A percentile compares a stretch with the other conserved stretches of the same genome.
Evolutionary conservation across 2,797 vertebrate species (phyloP).

Genomic region (Cyprinodon diabolis): DNA sequence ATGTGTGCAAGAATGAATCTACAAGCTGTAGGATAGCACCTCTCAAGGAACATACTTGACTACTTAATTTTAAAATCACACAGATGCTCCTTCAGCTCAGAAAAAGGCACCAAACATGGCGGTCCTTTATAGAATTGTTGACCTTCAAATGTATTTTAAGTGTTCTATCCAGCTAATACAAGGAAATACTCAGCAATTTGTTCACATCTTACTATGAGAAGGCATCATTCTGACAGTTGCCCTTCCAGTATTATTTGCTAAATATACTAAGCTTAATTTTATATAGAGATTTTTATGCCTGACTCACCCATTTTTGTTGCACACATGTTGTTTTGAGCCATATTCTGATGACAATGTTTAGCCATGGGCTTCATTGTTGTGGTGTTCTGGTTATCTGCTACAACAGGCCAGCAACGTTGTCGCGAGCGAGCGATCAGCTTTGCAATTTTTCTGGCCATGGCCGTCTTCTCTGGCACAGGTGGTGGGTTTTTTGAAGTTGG

Average conservation of each 20-base stretch:
- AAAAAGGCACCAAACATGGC: not conserved
- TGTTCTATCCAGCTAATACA: no score
- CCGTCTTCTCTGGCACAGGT: constrained; percentile 86
- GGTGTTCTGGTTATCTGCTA: not conserved
- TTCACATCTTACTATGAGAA: not conserved
- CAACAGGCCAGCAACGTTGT: constrained; percentile 9
- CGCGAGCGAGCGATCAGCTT: constrained; percentile 72
- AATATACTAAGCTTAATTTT: not conserved
- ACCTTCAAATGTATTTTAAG: no score
- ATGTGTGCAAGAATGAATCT: not conserved
- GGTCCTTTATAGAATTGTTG: not conserved
- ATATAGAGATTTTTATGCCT: not conserved
- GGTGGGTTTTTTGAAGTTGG: constrained; percentile 64
- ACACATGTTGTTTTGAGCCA: not conserved
- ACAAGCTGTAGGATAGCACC: not conserved
- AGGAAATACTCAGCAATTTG: not conserved
- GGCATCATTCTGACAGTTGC: not conserved
- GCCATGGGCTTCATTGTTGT: constrained; percentile 75
- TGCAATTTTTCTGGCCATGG: constrained; percentile 70
- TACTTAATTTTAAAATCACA: not conserved
- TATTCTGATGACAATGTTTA: constrained; percentile 39
- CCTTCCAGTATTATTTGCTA: not conserved
- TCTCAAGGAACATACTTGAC: not conserved
- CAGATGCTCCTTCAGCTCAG: not conserved
- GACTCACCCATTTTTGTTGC: constrained; percentile 12